Base-by-base conservation (phyloP, 2,797 vertebrate genomes). In the Muscicapa striata region DNA sequence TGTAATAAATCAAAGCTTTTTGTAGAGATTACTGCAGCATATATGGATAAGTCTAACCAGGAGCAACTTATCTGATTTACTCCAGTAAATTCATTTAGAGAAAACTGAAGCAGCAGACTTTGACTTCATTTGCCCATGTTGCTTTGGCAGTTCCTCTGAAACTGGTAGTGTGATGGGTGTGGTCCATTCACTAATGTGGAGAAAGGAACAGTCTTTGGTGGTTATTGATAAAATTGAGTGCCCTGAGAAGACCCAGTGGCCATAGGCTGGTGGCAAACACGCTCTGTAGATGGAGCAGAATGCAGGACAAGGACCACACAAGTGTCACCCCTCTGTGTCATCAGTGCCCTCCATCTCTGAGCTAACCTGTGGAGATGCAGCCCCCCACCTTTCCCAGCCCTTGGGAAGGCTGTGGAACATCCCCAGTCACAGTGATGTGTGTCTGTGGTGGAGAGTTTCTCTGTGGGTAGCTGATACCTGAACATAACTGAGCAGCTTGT, bases 141-240 rank as follows among this genome's bases (percentile, higher is more conserved):
- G 29, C 40, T 85, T 84, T 84, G 69, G 26, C 40, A 75, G 43
- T 76, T 91, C 63, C 66, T 94, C 78, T 90, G 87, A 68, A 92
- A 87, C 30, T 29, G 32, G 34, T 52, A 72, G 49, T 3, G 1
- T 70, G 54, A 21, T 54, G 45, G 46, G 54, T 45, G 29, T 62
- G 40, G 9, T 64, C 68, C 34, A 20, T 75, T 80, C 46, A 21
- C 29, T 74, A 13, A 11, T 41, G 41, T 89, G 52, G 63, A 30
- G 83, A 84, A 80, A 45, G 69, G 57, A 90, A 19, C 22, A 32
- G 15, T 73, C 61, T 49, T 93, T 4, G 9, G 45, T 32, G 58
- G 40, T 63, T 91, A 85, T 29, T 93, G 64, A 70, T 63, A 75
- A 92, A 82, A 74, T 0, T 36, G 52, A 63, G 32, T 72, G 66